A percentile compares a stretch with the other conserved stretches of the same genome.
Conservation (phyloP, 2,113 vertebrate species). For the Xiphophorus couchianus region DNA sequence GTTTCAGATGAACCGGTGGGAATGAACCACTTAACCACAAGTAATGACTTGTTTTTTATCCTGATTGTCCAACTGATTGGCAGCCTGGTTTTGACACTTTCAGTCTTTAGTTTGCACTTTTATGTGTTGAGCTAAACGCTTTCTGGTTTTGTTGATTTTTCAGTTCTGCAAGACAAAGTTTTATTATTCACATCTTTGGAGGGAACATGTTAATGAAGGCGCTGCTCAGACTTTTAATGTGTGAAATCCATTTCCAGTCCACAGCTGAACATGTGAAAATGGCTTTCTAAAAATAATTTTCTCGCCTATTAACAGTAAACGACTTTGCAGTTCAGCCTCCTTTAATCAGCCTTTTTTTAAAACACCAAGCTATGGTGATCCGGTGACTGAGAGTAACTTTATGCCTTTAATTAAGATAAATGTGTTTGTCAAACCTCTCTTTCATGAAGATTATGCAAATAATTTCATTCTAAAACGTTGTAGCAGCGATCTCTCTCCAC, state of each 20-base stretch:
- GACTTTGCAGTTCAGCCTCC: slow-evolving; percentile 1
- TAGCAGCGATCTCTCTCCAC: neutral
- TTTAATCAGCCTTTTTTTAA: neutral
- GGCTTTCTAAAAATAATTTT: slow-evolving; percentile 24
- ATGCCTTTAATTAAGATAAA: neutral
- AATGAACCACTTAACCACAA: slow-evolving; percentile 58
- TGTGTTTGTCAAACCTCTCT: neutral
- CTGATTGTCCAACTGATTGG: slow-evolving; percentile 25
- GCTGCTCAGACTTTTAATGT: slow-evolving; percentile 4
- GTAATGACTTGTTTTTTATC: slow-evolving; percentile 45
- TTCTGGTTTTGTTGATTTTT: neutral
- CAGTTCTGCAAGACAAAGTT: neutral
- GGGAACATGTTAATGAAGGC: slow-evolving; percentile 4
- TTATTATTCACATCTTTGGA: neutral
- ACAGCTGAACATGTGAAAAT: slow-evolving; percentile 13
- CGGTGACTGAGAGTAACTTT: neutral
- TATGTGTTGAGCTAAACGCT: neutral
- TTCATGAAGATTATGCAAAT: neutral
- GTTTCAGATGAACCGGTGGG: slow-evolving; percentile 64
- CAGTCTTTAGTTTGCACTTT: neutral
- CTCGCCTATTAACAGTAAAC: neutral
- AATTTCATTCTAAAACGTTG: neutral
- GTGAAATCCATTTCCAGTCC: slow-evolving; percentile 16
- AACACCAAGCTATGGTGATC: slow-evolving; percentile 11
- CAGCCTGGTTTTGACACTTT: slow-evolving; percentile 18